Evolutionary conservation across 2,113 vertebrate genomes (phyloP).

Genomic region (Puffinus mauretanicus): DNA sequence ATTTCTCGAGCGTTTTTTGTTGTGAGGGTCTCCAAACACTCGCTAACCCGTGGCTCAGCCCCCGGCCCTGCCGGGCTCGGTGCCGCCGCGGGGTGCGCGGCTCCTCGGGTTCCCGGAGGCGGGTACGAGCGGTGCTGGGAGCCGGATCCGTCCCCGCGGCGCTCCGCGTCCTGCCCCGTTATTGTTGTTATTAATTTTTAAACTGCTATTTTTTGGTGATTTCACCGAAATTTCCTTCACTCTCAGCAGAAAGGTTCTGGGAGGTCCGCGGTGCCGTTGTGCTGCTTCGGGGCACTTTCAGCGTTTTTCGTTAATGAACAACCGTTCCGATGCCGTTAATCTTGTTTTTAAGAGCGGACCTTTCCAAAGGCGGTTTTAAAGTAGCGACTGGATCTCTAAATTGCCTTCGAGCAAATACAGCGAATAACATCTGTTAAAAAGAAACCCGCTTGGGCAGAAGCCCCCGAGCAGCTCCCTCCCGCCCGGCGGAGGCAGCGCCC

Average conservation of each 20-base stretch:
- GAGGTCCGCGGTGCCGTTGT: too few species aligned
- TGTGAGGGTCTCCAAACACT: accelerated
- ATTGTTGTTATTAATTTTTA: background rate
- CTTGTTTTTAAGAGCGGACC: background rate
- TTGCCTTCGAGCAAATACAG: background rate
- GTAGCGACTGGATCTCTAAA: background rate
- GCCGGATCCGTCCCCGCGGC: background rate
- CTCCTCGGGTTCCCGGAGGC: background rate
- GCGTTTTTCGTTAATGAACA: background rate
- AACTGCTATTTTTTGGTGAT: background rate
- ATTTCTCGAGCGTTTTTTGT: background rate
- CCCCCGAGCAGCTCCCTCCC: background rate
- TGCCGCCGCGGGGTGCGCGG: background rate
- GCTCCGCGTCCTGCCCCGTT: background rate
- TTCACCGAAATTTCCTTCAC: background rate
- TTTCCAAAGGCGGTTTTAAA: background rate
- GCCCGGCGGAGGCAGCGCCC: background rate
- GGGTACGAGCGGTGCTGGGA: background rate
- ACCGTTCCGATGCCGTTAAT: background rate
- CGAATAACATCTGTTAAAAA: background rate
- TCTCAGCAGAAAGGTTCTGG: background rate
- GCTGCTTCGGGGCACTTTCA: background rate
- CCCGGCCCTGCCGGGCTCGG: background rate
- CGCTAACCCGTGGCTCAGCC: background rate
- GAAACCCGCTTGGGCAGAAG: background rate